A percentile compares a stretch with the other conserved stretches of the same genome.
phyloP scores from a whole-genome alignment of 2,113 vertebrate genomes.

The Gobio gobio region DNA sequence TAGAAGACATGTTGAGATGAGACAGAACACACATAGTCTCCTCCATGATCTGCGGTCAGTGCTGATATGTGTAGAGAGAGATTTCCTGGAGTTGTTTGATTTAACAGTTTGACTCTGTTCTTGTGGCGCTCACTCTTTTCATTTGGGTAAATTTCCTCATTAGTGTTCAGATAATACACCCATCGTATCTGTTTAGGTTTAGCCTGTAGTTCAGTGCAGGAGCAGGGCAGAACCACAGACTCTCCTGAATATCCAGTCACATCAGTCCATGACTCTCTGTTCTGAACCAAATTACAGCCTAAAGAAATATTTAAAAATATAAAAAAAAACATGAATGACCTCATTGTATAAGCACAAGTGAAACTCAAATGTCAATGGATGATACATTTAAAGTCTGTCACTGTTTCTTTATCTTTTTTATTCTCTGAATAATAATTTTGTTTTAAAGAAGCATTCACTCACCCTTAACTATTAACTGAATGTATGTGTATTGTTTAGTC shows the following conservation, averaged over 20 bases:
- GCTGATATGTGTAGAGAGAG: slow-evolving; percentile 22
- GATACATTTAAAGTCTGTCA: neutral
- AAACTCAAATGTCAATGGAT: neutral
- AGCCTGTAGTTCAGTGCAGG: slow-evolving; percentile 7
- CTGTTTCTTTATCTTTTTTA: no score
- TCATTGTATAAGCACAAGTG: neutral
- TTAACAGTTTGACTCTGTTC: neutral
- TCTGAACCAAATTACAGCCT: neutral
- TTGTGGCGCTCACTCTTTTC: slow-evolving; percentile 6
- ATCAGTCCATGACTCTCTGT: no score
- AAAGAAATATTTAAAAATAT: neutral
- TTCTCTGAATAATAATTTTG: no score
- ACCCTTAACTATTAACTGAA: neutral
- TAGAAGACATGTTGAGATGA: rapidly evolving
- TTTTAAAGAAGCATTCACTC: neutral
- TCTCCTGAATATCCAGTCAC: neutral
- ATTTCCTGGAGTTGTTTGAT: slow-evolving; percentile 12
- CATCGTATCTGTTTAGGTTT: neutral
- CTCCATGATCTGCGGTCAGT: neutral
- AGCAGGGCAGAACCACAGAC: slow-evolving; percentile 8
- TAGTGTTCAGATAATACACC: rapidly evolving
- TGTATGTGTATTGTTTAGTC: neutral
- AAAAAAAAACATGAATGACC: neutral
- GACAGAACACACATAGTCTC: neutral
- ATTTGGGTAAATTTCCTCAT: neutral